These are phyloP conservation scores for Rousettus leschenaultii DNA, from an alignment of 2,113 vertebrate species.

Conservation along the genomic window DNA sequence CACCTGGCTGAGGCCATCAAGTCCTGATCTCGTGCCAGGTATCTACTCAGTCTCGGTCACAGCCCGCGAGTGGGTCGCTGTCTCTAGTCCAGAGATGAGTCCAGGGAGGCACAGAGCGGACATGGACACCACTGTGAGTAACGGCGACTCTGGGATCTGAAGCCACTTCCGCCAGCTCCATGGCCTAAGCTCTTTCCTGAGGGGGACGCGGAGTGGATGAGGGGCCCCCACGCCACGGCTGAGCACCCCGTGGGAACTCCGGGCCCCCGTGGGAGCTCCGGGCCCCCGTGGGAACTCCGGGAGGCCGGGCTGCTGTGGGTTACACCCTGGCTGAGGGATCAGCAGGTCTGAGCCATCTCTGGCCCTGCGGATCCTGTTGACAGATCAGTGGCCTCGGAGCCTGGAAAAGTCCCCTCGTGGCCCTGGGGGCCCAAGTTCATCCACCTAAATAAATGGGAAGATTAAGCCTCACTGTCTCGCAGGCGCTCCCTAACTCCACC, in stretches of 20 bases:
- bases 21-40: neutral
- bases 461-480: neutral
- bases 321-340: neutral
- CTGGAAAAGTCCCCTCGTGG: neutral
- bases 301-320: neutral
- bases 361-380: fast-evolving
- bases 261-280: too few species aligned
- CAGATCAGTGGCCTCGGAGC: neutral
- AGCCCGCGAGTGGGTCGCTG: fast-evolving
- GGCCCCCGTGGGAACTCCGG: too few species aligned
- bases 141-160: neutral
- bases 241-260: too few species aligned
- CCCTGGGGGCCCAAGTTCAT: neutral
- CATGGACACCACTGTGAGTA: fast-evolving
- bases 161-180: neutral
- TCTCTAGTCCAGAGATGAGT: neutral
- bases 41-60: neutral
- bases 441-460: neutral
- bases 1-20: neutral
- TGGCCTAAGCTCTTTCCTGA: neutral
- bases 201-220: fast-evolving
- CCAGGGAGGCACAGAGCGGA: neutral
- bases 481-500: neutral
- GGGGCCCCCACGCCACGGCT: fast-evolving
- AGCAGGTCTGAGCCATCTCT: neutral